Evolutionary conservation across 2,797 vertebrate genomes (phyloP), one percentile per base, ranked within the genome.

Genomic region (Syngnathus acus): DNA sequence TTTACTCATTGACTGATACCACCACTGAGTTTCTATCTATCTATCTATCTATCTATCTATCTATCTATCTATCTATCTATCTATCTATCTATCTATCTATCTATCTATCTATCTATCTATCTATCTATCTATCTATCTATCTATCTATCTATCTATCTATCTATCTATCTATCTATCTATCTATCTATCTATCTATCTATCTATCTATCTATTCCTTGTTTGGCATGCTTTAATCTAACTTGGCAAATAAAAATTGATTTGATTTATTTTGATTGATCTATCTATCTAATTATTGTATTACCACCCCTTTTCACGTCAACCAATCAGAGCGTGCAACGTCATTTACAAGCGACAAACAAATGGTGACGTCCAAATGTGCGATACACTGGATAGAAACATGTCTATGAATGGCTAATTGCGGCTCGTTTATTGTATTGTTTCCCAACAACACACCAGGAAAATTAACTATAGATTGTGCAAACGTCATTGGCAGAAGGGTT

Each of bases 331-430:
- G 32, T 39, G 4, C 0, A 0, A 65, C 77, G 78, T 72, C 68
- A 72, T 1, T 10, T 65, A 13, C 3, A 19, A 14, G 26, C 13
- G 1, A 3, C 6, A 2, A 32, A 38, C 48, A 2, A 9, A n/a
- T 74, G 0, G 14, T 67, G 60, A 79, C 82, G 77, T 70, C 60
- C 3, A 2, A 50, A 1, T 19, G 37, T 65, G 85, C 84, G 87
- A 86, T 85, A 10, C 23, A 53, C 70, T 32, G 53, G 43, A 75
- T 32, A 0, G 23, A 65, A 23, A 17, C 19, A n/a, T 51, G 6
- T 32, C 9, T 17, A 2, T 26, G 39, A 6, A 62, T 42, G 42
- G 3, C n/a, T 61, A 10, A n/a, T 38, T 17, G n/a, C 39, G 13
- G 3, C 19, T 60, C 11, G 14, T 38, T 57, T 2, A 5, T 21